Conservation (phyloP, 2,113 vertebrate species). For the Anoura caudifer region DNA sequence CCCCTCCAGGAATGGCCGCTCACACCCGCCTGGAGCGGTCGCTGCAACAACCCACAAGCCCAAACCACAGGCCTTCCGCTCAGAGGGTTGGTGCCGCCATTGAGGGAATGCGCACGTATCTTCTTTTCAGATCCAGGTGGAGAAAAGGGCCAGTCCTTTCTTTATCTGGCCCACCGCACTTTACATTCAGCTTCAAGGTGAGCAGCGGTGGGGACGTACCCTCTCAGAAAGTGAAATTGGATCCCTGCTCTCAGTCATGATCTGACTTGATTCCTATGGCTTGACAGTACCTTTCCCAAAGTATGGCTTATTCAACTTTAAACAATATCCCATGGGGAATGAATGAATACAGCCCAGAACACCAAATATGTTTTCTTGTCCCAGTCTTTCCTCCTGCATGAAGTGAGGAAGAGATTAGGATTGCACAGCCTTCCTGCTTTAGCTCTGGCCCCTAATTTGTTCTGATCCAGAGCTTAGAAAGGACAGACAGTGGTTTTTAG, state of each 20-base stretch:
- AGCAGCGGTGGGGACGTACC: neutral
- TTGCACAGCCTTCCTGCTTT: neutral
- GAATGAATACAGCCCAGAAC: neutral
- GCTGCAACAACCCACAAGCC: neutral
- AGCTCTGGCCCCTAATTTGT: neutral
- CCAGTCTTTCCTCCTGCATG: neutral
- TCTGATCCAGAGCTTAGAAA: neutral
- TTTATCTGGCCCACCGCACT: neutral
- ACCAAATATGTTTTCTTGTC: neutral
- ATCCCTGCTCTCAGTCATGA: neutral
- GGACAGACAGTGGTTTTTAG: neutral
- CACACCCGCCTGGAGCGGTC: neutral
- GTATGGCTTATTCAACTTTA: neutral
- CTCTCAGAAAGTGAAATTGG: neutral
- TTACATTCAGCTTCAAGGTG: neutral
- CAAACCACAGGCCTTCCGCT: neutral
- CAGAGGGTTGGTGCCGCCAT: neutral
- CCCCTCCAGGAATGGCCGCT: neutral
- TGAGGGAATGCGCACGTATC: neutral
- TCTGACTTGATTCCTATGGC: neutral
- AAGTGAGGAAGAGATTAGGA: neutral
- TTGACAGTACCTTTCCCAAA: neutral
- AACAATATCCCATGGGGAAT: neutral
- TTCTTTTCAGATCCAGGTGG: neutral
- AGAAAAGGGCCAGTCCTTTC: neutral